Evolutionary conservation across 2,888 invertebrate genomes (phyloP).

Genomic region (Drosophila paracracens): DNA sequence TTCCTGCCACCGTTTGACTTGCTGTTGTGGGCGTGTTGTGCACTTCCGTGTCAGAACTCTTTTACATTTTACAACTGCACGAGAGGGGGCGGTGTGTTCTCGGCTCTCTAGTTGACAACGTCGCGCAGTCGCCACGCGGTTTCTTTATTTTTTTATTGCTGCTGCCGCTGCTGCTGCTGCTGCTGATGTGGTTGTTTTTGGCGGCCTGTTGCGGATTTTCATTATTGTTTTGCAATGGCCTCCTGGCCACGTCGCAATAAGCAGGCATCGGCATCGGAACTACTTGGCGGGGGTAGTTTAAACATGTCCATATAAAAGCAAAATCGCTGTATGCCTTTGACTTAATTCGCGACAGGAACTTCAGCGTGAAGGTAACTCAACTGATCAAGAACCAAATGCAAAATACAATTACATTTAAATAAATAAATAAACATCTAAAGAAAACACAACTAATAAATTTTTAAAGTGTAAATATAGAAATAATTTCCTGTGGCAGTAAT

Average conservation of each 20-base stretch:
- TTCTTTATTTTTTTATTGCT: constrained; percentile 12
- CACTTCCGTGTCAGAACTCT: constrained; percentile 64
- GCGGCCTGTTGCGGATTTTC: constrained; percentile 54
- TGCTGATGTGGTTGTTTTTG: constrained; percentile 23
- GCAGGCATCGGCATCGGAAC: constrained; percentile 52
- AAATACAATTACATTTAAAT: constrained; percentile 1
- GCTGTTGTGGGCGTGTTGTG: constrained; percentile 59
- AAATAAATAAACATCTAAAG: constrained; percentile 4
- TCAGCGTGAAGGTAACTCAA: constrained; percentile 54
- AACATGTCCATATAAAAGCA: constrained; percentile 69
- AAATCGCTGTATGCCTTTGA: constrained; percentile 66
- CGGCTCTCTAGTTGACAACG: constrained; percentile 39
- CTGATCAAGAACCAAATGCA: constrained; percentile 6
- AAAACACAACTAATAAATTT: constrained; percentile 19
- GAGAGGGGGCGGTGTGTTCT: constrained; percentile 1
- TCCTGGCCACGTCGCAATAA: constrained; percentile 69
- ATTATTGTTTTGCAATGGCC: constrained; percentile 70
- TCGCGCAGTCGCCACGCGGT: constrained; percentile 64
- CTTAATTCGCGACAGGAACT: constrained; percentile 71
- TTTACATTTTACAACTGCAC: constrained; percentile 69
- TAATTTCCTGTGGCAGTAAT: constrained; percentile 40
- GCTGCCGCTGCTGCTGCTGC: constrained; percentile 16
- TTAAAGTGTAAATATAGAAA: constrained; percentile 20
- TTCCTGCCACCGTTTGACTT: constrained; percentile 26
- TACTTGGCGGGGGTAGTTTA: constrained; percentile 25